A percentile compares a stretch with the other conserved stretches of the same genome.
Conservation (phyloP, 2,888 invertebrate genomes). For the Drosophila gaucha region DNA sequence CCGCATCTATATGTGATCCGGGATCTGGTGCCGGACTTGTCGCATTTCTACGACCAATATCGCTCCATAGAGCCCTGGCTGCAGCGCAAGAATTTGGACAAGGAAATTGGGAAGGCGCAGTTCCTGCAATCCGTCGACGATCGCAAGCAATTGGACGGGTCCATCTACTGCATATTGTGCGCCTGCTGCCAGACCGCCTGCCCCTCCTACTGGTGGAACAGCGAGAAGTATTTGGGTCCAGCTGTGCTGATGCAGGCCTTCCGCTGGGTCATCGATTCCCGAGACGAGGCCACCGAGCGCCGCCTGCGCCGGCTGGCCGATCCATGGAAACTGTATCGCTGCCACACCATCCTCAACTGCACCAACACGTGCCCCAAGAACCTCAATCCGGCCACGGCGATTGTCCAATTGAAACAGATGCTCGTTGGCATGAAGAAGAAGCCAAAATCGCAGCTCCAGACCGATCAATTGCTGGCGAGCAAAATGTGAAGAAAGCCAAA, state of each 20-base stretch:
- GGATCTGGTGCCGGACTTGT: slow-evolving; percentile 96
- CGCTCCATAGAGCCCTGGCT: slow-evolving; percentile 97
- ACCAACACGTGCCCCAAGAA: slow-evolving; percentile 97
- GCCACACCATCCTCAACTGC: slow-evolving; percentile 99
- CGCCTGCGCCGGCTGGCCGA: slow-evolving; percentile 93
- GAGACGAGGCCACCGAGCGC: slow-evolving; percentile 92
- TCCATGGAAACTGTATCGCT: slow-evolving; percentile 95
- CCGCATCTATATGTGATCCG: slow-evolving; percentile 99
- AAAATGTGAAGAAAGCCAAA: not conserved
- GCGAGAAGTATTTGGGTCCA: slow-evolving; percentile 97
- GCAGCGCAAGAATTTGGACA: slow-evolving; percentile 86
- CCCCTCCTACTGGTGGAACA: slow-evolving; percentile 99
- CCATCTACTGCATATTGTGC: slow-evolving; percentile 97
- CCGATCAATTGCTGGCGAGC: slow-evolving; percentile 86
- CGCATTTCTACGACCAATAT: slow-evolving; percentile 97
- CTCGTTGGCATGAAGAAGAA: slow-evolving; percentile 92
- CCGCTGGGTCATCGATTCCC: slow-evolving; percentile 98
- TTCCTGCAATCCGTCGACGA: slow-evolving; percentile 95
- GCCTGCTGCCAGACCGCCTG: slow-evolving; percentile 98
- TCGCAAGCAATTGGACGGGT: slow-evolving; percentile 95
- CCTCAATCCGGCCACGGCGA: slow-evolving; percentile 96
- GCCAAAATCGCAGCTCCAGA: slow-evolving; percentile 89
- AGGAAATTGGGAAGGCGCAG: slow-evolving; percentile 89
- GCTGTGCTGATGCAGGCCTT: slow-evolving; percentile 99
- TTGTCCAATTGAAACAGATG: slow-evolving; percentile 97